These are phyloP conservation scores for Coenonympha glycerion DNA, from an alignment of 2,888 invertebrate species.

Conservation along the genomic window DNA sequence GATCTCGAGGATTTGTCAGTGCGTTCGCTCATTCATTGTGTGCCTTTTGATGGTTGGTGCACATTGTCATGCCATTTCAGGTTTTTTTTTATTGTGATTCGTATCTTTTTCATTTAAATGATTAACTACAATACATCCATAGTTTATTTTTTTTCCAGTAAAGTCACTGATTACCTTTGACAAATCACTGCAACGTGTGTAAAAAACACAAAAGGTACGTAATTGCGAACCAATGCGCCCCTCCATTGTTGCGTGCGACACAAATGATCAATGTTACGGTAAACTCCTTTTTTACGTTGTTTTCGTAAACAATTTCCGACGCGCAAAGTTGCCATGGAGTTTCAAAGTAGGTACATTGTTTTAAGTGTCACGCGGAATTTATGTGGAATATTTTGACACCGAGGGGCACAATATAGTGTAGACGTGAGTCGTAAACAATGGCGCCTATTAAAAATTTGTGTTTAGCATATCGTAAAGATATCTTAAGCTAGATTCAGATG, in stretches of 20 bases:
- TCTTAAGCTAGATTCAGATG: too few relatives aligned
- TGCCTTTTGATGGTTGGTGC: not conserved
- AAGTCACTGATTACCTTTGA: not conserved
- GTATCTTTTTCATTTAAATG: not conserved
- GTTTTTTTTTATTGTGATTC: not conserved
- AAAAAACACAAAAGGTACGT: slow-evolving; percentile 34
- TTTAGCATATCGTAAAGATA: slow-evolving; percentile 59
- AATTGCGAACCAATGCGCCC: slow-evolving; percentile 58
- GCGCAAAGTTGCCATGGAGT: slow-evolving; percentile 39
- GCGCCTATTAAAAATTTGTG: slow-evolving; percentile 54
- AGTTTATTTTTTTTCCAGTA: not conserved
- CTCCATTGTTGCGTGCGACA: slow-evolving; percentile 54
- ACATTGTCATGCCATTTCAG: not conserved
- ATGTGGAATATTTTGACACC: slow-evolving; percentile 26
- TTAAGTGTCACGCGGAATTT: slow-evolving; percentile 27
- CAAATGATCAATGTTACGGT: slow-evolving; percentile 53
- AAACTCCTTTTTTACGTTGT: slow-evolving; percentile 42
- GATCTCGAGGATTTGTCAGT: slow-evolving; percentile 18
- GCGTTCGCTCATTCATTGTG: slow-evolving; percentile 7
- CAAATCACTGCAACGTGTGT: slow-evolving; percentile 18
- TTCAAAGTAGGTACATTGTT: slow-evolving; percentile 31
- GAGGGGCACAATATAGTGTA: slow-evolving; percentile 23
- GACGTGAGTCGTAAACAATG: slow-evolving; percentile 47
- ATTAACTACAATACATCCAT: not conserved
- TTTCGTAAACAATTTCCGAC: slow-evolving; percentile 43